Base-by-base conservation (phyloP, 2,797 vertebrate species). In the Etheostoma nigrum region DNA sequence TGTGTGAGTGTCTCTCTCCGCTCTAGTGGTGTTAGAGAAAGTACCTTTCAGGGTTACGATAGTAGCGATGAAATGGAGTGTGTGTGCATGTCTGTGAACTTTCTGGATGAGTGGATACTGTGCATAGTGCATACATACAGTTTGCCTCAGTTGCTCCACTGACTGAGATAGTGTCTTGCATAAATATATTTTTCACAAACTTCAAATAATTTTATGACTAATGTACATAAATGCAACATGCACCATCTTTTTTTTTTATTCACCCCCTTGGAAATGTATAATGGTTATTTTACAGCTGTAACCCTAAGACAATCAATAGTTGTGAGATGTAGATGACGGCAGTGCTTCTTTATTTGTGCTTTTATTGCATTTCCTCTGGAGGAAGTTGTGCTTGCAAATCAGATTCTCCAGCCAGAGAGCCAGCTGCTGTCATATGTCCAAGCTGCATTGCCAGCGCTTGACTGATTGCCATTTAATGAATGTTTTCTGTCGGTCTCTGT, bases 371-470 rank as follows among this genome's bases (percentile, higher is more conserved):
- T 81, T 79, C 23, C 45, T 72, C 52, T 52, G 42, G 47, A 78
- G n/a, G 76, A 67, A 48, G 59, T 33, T 61, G 13, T 68, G 64
- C 61, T 69, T 77, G 73, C 64, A 75, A 74, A 73, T 67, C 42
- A 15, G 27, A 67, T 72, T 72, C 27, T 74, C 1, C 6, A 51
- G 13, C 62, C 63, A 63, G 21, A 48, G 25, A 33, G 27, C 21
- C 57, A 75, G 55, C 47, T 70, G 53, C 36, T 19, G 4, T 70
- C 45, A 5, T 12, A 21, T 18, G 55, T 62, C 55, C 44, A n/a
- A n/a, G 64, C 45, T 48, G 57, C 33, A 9, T 1, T 40, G 6
- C 14, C 52, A n/a, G 55, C 2, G 1, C 55, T 6, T 10, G 4
- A n/a, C 47, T 12, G 16, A 52, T 21, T 27, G 4, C 76, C 21